These are phyloP conservation scores for Danio tinwini DNA, from an alignment of 2,797 vertebrate species.

Conservation along the genomic window DNA sequence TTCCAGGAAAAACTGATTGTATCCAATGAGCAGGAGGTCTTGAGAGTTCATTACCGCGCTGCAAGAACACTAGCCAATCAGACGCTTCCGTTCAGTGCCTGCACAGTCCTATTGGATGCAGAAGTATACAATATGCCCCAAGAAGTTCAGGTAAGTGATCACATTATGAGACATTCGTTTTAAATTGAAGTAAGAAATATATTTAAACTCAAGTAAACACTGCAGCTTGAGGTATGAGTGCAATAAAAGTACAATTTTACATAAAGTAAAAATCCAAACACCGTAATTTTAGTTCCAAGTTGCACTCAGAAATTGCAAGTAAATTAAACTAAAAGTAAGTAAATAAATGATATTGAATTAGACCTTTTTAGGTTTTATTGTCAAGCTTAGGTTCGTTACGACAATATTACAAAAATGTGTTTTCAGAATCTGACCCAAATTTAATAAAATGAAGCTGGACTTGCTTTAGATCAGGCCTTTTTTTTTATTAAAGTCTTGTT, in stretches of 20 bases:
- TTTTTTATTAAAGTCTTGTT: neutral
- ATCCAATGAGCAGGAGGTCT: conserved; percentile 97
- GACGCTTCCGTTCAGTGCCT: conserved; percentile 96
- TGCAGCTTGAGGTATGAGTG: neutral
- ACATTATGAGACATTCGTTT: neutral
- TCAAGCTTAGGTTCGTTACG: no score
- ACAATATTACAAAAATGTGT: no score
- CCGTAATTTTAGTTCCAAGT: neutral
- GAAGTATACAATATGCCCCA: conserved; percentile 98
- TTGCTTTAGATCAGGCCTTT: neutral
- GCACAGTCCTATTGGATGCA: conserved; percentile 94
- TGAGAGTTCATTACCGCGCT: conserved; percentile 96
- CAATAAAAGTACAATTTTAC: neutral
- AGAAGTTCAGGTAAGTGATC: conserved; percentile 87
- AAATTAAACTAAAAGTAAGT: no score
- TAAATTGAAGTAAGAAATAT: neutral
- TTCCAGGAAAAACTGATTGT: conserved; percentile 96
- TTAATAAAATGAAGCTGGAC: neutral
- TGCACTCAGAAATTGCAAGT: no score
- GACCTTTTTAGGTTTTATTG: no score
- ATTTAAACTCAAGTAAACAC: neutral
- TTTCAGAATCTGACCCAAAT: neutral
- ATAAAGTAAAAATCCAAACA: neutral
- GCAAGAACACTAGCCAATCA: conserved; percentile 97
- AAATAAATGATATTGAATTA: no score